A percentile compares a stretch with the other conserved stretches of the same genome.
These are phyloP conservation scores for Chloromyia formosa DNA, from an alignment of 2,888 invertebrate genomes.

Conservation along the genomic window DNA sequence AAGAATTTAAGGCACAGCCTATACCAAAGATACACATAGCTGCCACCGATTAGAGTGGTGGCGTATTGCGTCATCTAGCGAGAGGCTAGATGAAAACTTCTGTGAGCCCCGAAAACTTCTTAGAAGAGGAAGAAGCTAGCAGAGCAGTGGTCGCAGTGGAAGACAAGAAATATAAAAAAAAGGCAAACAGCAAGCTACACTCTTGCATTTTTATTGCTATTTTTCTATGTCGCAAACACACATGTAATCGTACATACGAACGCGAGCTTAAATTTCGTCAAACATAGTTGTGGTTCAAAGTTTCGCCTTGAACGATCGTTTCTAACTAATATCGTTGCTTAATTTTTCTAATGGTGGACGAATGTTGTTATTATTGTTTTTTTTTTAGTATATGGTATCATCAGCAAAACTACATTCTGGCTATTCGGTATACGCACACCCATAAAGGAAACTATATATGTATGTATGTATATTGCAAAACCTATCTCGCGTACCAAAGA, in stretches of 20 bases:
- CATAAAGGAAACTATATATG: constrained; percentile 10
- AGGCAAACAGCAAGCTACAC: neutral
- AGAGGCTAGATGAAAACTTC: constrained; percentile 34
- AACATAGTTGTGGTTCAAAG: constrained; percentile 45
- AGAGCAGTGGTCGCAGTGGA: too few relatives aligned
- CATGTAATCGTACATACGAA: neutral
- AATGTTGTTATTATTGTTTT: constrained; percentile 17
- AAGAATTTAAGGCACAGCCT: constrained; percentile 10
- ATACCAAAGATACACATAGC: constrained; percentile 11
- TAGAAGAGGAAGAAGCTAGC: too few relatives aligned
- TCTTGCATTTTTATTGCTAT: constrained; percentile 37
- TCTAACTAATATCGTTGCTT: constrained; percentile 27
- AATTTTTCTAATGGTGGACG: constrained; percentile 45
- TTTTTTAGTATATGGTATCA: neutral
- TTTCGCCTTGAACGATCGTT: constrained; percentile 49
- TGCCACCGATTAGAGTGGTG: neutral
- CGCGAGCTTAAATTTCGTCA: constrained; percentile 21
- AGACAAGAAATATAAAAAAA: too few relatives aligned
- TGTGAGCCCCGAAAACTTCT: neutral
- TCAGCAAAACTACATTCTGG: neutral
- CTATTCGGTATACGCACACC: constrained; percentile 26
- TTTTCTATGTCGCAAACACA: constrained; percentile 22
- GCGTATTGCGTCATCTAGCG: constrained; percentile 35
- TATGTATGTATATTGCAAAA: constrained; percentile 8
- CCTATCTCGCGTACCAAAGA: neutral